Conservation (phyloP, 1,140 invertebrate species). For the Achatina immaculata region DNA sequence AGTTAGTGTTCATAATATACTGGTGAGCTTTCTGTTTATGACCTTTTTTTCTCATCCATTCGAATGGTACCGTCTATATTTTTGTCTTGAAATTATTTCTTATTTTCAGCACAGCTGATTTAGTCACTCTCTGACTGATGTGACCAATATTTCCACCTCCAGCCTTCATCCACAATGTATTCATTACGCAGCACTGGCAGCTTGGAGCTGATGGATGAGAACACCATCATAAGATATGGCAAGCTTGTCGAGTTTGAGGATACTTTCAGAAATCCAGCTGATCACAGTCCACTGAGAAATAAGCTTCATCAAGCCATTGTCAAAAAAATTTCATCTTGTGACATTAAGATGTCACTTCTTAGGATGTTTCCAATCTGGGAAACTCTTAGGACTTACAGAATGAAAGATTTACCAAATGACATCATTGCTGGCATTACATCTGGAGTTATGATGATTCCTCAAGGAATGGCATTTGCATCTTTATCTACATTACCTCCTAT, state of each 20-base stretch:
- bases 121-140: too few species aligned
- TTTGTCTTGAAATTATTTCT: too few species aligned
- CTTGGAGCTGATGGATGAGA: neutral
- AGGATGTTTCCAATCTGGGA: neutral
- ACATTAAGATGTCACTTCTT: neutral
- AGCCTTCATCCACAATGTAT: neutral
- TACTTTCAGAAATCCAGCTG: neutral
- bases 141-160: too few species aligned
- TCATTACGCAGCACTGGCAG: constrained; percentile 4
- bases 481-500: constrained; percentile 88
- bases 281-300: neutral
- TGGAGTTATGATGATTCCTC: constrained; percentile 56
- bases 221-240: neutral
- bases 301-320: neutral
- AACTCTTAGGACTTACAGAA: constrained; percentile 37
- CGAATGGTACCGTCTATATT: too few species aligned
- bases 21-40: too few species aligned
- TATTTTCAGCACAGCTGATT: too few species aligned
- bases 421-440: constrained; percentile 53
- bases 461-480: constrained; percentile 89
- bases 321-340: neutral
- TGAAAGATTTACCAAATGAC: constrained; percentile 48
- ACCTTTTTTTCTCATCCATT: too few species aligned
- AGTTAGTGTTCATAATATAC: too few species aligned
- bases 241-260: constrained; percentile 21